A percentile compares a stretch with the other conserved stretches of the same genome.
Evolutionary conservation across 2,113 vertebrate species (phyloP).

Genomic region (Picathartes gymnocephalus): DNA sequence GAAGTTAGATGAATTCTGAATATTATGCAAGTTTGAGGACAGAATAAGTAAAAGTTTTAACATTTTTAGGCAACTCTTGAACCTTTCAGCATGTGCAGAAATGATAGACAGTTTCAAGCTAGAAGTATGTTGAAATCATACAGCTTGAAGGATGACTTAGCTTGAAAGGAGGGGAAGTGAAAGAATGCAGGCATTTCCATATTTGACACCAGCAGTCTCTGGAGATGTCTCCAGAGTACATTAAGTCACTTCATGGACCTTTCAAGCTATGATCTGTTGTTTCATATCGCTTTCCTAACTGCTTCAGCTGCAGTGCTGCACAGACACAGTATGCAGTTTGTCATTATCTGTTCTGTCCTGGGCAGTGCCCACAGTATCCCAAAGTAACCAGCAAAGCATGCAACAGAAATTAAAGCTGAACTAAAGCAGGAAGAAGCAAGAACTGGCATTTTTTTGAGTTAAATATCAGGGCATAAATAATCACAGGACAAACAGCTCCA

Average conservation of each 20-base stretch:
- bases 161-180: neutral
- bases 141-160: neutral
- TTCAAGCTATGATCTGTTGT: neutral
- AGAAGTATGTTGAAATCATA: neutral
- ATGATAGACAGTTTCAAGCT: neutral
- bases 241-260: neutral
- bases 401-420: neutral
- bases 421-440: neutral
- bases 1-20: neutral
- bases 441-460: neutral
- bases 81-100: neutral
- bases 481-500: neutral
- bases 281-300: neutral
- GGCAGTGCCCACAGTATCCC: fast-evolving
- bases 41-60: neutral
- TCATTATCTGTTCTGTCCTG: neutral
- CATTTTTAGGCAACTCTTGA: neutral
- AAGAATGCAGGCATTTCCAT: neutral
- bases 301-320: neutral
- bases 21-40: neutral
- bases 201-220: neutral
- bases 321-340: too few relatives aligned
- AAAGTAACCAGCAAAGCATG: neutral
- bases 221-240: neutral
- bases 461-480: neutral